Evolutionary conservation across 2,888 invertebrate genomes (phyloP), one percentile per base, ranked within the genome.

Genomic region (Congeria kusceri): DNA sequence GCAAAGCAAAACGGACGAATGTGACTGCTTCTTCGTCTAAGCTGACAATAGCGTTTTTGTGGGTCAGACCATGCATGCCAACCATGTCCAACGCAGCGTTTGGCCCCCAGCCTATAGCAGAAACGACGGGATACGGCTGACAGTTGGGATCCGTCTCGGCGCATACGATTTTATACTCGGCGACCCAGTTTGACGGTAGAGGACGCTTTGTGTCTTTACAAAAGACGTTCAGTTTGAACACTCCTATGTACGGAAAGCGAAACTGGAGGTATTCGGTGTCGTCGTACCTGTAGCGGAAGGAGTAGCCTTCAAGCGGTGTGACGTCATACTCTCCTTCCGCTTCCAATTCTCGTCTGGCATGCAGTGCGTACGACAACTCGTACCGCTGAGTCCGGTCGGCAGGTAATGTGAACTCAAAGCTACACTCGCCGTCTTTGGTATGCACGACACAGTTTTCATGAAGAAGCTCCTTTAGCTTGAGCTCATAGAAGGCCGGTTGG

Each of bases 261-360:
- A 87, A 75, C 61, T 87, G 82, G 66, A 85, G 84, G 1, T 76
- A 61, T 23, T 78, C 82, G 0, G 63, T 39, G 23, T 69, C 64
- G 1, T 80, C 80, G 18, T 78, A 28, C 11, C 65, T 57, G 39
- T 85, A 84, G 74, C 84, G 83, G 15, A 85, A 68, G n/a, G 83
- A 65, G 47, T 80, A 86, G 4, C 77, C 39, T 7, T 80, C 78
- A 23, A 87, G 44, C 27, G 57, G 39, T 7, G 81, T 76, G 28
- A 74, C 66, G 46, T 83, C 80, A 68, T 85, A 84, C 67, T 87
- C 87, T 0, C 87, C 85, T 44, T 87, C 87, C 3, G 82, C 83
- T 25, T 80, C 75, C 49, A 39, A 65, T 25, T 82, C 70, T 13
- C 84, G 69, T 11, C 75, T 71, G 4, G 68, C 69, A 47, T 70